These are phyloP conservation scores for Penaeus vannamei DNA, from an alignment of 1,140 invertebrate species.

Conservation along the genomic window DNA sequence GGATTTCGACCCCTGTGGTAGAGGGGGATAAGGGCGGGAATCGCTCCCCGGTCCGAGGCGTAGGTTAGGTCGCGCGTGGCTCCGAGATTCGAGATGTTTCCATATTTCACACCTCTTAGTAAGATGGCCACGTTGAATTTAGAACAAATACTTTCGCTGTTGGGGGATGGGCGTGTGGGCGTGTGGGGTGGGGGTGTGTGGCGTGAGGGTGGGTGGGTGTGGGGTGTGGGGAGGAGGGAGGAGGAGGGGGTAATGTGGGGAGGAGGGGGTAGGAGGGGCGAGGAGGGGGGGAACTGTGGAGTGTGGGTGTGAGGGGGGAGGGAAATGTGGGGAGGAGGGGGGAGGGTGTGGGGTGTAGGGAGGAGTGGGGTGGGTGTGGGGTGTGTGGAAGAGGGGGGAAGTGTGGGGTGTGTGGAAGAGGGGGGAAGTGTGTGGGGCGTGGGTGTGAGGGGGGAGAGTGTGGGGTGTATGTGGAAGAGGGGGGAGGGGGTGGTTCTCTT, in stretches of 20 bases:
- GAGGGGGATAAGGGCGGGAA: conserved; percentile 6
- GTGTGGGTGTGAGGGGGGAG: no score
- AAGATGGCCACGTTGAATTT: conserved; percentile 60
- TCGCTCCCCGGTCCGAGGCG: not conserved
- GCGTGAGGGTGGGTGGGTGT: no score
- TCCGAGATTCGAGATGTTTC: conserved; percentile 44
- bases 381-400: not conserved
- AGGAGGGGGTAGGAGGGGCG: no score
- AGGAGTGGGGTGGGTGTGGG: no score
- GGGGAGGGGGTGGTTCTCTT: no score
- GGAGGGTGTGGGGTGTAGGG: no score
- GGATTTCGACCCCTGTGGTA: not conserved
- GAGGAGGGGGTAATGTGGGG: not conserved
- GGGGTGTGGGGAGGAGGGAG: no score
- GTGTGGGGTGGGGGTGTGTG: not conserved
- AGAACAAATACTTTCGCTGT: conserved; percentile 39
- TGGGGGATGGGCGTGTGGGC: no score
- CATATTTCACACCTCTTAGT: conserved; percentile 59
- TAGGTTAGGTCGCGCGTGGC: conserved; percentile 9
- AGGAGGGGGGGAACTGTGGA: no score
- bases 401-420: no score
- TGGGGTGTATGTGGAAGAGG: not conserved
- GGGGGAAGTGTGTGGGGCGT: no score
- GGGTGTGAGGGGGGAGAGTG: no score
- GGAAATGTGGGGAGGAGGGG: not conserved